Evolutionary conservation across 2,888 invertebrate genomes (phyloP), one percentile per base, ranked within the genome.

Genomic region (Protonemura montana): DNA sequence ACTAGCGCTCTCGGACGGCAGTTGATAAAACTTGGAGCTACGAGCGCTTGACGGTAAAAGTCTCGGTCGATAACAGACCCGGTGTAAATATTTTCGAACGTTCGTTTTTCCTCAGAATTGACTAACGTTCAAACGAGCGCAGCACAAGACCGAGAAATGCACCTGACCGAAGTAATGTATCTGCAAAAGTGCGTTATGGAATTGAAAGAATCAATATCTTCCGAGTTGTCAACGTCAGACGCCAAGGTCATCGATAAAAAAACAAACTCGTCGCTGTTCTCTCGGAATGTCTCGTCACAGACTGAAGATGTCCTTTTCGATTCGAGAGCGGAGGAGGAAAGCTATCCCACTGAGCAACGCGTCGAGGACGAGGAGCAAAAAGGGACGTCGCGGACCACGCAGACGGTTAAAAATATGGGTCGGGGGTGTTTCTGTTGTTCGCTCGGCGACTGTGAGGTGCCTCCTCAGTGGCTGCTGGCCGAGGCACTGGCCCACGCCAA

Each of bases 381-480:
- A 21, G 81, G 30, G 7, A 29, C 81, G 29, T 7, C 29, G n/a
- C 5, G 7, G 27, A 28, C n/a, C 81, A 29, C 21, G n/a, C 29
- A 29, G 81, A 6, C 29, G 29, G n/a, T 25, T 1, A 13, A 59
- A 16, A 27, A 2, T 10, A 10, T 21, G 59, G 13, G 16, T 21
- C 13, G 59, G 59, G 59, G 59, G 21, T 59, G 59, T 21, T 59
- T 10, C 1, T 59, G 59, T 13, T 3, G 59, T 1, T 10, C 59
- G 16, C 59, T 3, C 3, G 59, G 59, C 3, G 85, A 29, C 59
- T 25, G 21, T 10, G 85, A 85, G 21, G 77, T 85, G 77, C 85
- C 85, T 0, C 85, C 85, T 5, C 85, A 85, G 77, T 85, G 85
- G 85, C 59, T 85, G 42, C 85, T 85, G n/a, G 76, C 76, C 10